phyloP scores from a whole-genome alignment of 2,888 invertebrate genomes.

The Sipha maydis region DNA sequence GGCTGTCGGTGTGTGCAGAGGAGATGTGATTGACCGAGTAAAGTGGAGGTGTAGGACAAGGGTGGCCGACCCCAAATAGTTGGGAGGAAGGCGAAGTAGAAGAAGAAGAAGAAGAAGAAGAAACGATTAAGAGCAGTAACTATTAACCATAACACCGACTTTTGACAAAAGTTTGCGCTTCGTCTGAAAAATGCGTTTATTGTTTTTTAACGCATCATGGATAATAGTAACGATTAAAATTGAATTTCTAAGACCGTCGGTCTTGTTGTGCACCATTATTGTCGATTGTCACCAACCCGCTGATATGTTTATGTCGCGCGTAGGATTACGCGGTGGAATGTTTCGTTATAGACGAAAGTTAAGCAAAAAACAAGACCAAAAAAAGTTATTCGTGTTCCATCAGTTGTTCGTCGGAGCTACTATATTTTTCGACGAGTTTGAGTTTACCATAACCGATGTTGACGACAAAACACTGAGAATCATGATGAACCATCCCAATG shows the following conservation, averaged over 20 bases:
- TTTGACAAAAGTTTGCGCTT: no score
- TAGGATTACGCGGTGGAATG: slow-evolving; percentile 33
- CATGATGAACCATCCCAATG: slow-evolving; percentile 17
- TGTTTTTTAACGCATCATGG: no score
- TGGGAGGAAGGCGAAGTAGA: no score
- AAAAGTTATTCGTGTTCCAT: slow-evolving; percentile 19
- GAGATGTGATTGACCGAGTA: no score
- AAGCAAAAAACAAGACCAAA: not conserved
- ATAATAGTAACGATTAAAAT: not conserved
- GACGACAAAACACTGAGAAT: slow-evolving; percentile 36
- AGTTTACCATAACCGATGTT: not conserved
- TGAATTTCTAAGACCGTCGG: not conserved
- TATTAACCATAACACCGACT: no score
- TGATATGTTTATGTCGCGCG: not conserved
- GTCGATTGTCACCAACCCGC: not conserved
- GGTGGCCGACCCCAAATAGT: no score
- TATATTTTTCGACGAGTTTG: not conserved
- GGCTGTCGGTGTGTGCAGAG: no score
- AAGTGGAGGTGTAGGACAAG: no score
- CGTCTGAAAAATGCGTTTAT: no score
- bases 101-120: no score
- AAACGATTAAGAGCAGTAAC: no score
- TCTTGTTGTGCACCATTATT: not conserved
- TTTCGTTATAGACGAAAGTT: slow-evolving; percentile 32
- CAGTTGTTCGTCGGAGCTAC: not conserved